A percentile compares a stretch with the other conserved stretches of the same genome.
Evolutionary conservation across 2,797 vertebrate genomes (phyloP).

Genomic region (Aselliscus stoliczkanus): DNA sequence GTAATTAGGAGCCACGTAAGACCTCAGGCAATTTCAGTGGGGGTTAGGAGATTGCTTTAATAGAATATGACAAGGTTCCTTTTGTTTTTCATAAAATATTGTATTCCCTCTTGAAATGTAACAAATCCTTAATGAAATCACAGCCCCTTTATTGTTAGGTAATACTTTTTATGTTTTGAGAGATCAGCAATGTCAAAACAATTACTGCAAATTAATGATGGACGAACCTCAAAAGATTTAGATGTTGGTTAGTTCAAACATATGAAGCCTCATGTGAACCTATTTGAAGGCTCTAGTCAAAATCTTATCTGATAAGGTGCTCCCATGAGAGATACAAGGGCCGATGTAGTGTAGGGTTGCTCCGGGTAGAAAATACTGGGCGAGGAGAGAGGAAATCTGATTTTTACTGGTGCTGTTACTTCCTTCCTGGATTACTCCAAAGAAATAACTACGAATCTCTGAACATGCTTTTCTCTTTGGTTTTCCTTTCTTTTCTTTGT

Average conservation of each 20-base stretch:
- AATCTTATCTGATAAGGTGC: constrained; percentile 7
- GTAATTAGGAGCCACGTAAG: constrained; percentile 60
- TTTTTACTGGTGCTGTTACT: not conserved
- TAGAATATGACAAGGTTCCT: constrained; percentile 73
- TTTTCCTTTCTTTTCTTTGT: not conserved
- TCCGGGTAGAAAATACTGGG: not conserved
- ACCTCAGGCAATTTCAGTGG: constrained; percentile 65
- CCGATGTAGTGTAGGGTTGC: not conserved
- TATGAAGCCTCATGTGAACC: not conserved
- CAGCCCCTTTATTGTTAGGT: constrained; percentile 49
- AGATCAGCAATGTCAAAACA: constrained; percentile 65
- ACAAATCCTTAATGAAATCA: constrained; percentile 67
- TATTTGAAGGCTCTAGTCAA: not conserved
- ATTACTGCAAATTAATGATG: constrained; percentile 66
- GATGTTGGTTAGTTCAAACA: constrained; percentile 41
- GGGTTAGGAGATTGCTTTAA: constrained; percentile 63
- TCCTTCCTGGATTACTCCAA: not conserved
- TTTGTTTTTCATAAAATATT: constrained; percentile 72
- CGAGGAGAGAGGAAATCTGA: not conserved
- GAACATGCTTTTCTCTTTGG: not conserved
- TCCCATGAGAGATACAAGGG: not conserved
- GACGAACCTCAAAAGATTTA: constrained; percentile 32
- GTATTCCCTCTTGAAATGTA: constrained; percentile 67
- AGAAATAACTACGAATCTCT: constrained; percentile 14
- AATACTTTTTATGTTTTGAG: constrained; percentile 58